Conservation (phyloP, 1,140 invertebrate genomes). For the Microplitis demolitor region DNA sequence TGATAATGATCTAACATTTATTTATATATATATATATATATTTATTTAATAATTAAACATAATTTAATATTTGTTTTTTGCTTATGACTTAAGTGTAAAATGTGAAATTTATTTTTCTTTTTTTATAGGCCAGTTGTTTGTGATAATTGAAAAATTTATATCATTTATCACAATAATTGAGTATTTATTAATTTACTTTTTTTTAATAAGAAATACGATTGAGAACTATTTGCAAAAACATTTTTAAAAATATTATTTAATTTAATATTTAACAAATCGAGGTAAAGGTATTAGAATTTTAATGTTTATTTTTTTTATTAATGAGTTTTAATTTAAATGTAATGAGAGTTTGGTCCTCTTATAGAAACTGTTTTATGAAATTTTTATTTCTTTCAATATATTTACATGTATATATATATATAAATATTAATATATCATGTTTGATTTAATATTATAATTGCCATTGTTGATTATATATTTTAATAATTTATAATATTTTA, state of each 20-base stretch:
- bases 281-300: background rate
- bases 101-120: background rate
- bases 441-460: background rate
- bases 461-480: slow-evolving; percentile 4
- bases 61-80: background rate
- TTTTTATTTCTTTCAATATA: background rate
- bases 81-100: background rate
- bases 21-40: background rate
- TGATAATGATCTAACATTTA: background rate
- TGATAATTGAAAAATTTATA: background rate
- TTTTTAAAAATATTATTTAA: background rate
- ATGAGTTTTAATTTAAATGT: background rate
- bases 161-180: background rate
- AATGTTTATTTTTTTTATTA: background rate
- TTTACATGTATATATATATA: background rate
- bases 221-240: background rate
- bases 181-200: too few relatives aligned
- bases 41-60: background rate
- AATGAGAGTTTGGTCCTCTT: background rate
- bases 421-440: slow-evolving; percentile 27
- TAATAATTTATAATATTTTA: slow-evolving; percentile 13
- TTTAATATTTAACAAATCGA: background rate
- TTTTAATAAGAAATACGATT: background rate
- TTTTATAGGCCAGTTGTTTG: background rate
- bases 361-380: background rate